These are phyloP conservation scores for Leptosomus discolor DNA, from an alignment of 2,113 vertebrate species.

Conservation along the genomic window DNA sequence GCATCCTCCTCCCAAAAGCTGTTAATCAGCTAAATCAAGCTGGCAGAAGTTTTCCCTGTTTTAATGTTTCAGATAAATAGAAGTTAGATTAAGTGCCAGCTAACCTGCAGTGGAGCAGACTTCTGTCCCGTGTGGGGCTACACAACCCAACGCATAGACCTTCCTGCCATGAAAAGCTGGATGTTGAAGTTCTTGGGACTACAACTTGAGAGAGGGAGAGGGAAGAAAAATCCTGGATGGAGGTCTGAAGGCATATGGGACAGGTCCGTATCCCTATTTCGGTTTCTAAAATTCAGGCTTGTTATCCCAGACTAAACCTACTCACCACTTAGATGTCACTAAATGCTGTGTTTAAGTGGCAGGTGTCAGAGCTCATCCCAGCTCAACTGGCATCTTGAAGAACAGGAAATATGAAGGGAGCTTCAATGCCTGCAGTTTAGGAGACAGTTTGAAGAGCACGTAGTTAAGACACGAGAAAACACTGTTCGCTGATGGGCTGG, in stretches of 20 bases:
- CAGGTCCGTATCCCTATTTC: not conserved
- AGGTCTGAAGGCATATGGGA: not conserved
- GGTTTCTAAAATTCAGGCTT: not conserved
- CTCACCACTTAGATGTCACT: not conserved
- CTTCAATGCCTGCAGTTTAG: not conserved
- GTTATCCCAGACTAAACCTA: not conserved
- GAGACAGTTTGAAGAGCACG: not conserved
- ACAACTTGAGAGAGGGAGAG: not conserved
- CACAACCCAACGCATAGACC: fast-evolving
- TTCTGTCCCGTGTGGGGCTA: not conserved
- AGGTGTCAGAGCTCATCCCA: not conserved
- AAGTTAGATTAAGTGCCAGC: not conserved
- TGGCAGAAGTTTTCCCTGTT: not conserved
- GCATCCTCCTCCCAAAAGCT: not conserved
- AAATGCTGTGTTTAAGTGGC: not conserved
- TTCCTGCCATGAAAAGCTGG: not conserved
- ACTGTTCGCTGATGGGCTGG: not conserved
- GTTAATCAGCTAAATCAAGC: not conserved
- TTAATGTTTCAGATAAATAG: not conserved
- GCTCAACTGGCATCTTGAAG: not conserved
- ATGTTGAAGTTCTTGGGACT: not conserved
- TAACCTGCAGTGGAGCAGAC: not conserved
- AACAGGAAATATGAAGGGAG: not conserved
- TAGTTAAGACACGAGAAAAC: not conserved
- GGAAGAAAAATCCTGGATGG: not conserved